These are phyloP conservation scores for Palythoa caribaeorum DNA, from an alignment of 92 coral and sea anemone species.

Conservation along the genomic window DNA sequence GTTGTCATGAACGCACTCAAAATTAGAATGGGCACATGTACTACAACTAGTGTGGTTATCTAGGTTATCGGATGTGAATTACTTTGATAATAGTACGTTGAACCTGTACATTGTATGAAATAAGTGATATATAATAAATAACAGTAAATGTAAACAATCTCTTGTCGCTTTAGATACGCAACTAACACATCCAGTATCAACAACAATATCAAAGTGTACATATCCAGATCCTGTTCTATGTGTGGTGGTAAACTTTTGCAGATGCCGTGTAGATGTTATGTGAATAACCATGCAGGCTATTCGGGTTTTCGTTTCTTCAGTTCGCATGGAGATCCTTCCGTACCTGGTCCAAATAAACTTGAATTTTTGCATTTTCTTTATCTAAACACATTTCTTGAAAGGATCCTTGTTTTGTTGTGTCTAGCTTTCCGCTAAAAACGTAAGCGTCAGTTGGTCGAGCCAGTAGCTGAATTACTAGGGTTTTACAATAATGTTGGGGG, in stretches of 20 bases:
- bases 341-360: conserved; percentile 6
- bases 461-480: too few species aligned
- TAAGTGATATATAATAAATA: conserved; percentile 19
- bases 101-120: conserved; percentile 14
- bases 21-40: conserved; percentile 9
- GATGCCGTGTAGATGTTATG: not conserved
- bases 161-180: conserved; percentile 23
- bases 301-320: conserved; percentile 12
- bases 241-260: conserved; percentile 6
- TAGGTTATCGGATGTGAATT: conserved; percentile 5
- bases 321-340: not conserved
- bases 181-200: conserved; percentile 6
- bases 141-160: conserved; percentile 12
- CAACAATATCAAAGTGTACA: conserved; percentile 11
- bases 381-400: not conserved
- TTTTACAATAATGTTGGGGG: too few species aligned
- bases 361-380: not conserved
- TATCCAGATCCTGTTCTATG: conserved; percentile 28
- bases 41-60: conserved; percentile 8
- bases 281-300: too few species aligned
- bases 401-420: conserved; percentile 11
- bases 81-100: conserved; percentile 1
- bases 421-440: not conserved
- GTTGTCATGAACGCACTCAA: conserved; percentile 13
- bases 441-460: too few species aligned